A percentile compares a stretch with the other conserved stretches of the same genome.
Evolutionary conservation across 2,888 invertebrate genomes (phyloP).

Genomic region (Orchestes rusci): DNA sequence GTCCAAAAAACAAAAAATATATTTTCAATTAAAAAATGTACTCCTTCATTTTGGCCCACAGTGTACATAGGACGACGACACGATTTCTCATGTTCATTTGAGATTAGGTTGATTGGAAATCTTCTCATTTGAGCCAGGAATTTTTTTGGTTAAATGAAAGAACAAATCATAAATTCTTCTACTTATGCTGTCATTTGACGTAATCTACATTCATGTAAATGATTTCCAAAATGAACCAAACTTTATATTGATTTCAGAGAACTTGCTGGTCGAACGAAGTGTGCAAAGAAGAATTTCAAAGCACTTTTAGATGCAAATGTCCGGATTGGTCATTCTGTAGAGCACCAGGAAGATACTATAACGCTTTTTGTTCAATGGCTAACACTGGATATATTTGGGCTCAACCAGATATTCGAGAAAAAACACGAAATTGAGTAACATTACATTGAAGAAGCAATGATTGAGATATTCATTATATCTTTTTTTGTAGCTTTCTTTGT

Average conservation of each 20-base stretch:
- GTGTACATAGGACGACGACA: too few relatives aligned
- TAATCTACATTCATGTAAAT: too few relatives aligned
- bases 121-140: too few relatives aligned
- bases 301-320: constrained; percentile 78
- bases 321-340: constrained; percentile 84
- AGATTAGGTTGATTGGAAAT: too few relatives aligned
- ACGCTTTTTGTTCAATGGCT: constrained; percentile 85
- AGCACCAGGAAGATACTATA: constrained; percentile 82
- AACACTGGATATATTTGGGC: constrained; percentile 88
- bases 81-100: too few relatives aligned
- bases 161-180: too few relatives aligned
- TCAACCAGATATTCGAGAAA: constrained; percentile 54
- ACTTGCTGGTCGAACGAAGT: constrained; percentile 93
- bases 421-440: background rate
- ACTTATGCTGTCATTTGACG: too few relatives aligned
- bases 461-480: constrained; percentile 15
- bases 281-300: constrained; percentile 87
- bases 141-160: too few relatives aligned
- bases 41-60: too few relatives aligned
- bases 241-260: constrained; percentile 50
- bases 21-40: too few relatives aligned
- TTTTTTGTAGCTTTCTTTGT: constrained; percentile 17
- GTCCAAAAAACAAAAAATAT: too few relatives aligned
- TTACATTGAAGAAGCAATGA: constrained; percentile 8
- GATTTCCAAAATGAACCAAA: too few relatives aligned